phyloP scores from a whole-genome alignment of 2,888 invertebrate species.

The Physocephala rufipes region DNA sequence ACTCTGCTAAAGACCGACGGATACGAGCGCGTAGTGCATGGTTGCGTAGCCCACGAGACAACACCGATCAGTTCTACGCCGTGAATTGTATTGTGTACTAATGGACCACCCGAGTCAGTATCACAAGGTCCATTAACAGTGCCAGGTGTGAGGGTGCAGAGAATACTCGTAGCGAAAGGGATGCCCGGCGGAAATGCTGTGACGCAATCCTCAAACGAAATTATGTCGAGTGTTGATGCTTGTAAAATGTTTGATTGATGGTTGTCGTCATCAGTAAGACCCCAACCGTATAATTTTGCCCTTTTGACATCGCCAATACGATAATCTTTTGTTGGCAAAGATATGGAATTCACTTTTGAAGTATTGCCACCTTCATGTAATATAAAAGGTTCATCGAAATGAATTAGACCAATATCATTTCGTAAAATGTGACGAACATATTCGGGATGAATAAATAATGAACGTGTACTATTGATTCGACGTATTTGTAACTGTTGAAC shows the following conservation, averaged over 20 bases:
- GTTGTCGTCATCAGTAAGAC: constrained; percentile 51
- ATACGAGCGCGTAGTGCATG: not conserved
- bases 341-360: constrained; percentile 48
- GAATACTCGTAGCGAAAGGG: not conserved
- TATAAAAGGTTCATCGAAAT: constrained; percentile 51
- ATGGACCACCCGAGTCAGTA: not conserved
- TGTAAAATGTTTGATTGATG: constrained; percentile 54
- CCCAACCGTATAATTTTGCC: constrained; percentile 58
- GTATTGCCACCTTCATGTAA: constrained; percentile 52
- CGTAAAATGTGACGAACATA: constrained; percentile 63
- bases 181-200: constrained; percentile 35
- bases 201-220: constrained; percentile 48
- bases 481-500: constrained; percentile 51
- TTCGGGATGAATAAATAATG: constrained; percentile 55
- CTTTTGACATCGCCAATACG: constrained; percentile 39
- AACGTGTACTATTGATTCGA: constrained; percentile 42
- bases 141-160: not conserved
- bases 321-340: constrained; percentile 48
- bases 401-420: constrained; percentile 69
- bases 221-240: constrained; percentile 51
- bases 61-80: not conserved
- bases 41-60: not conserved
- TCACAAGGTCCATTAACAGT: not conserved
- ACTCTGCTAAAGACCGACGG: not conserved
- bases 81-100: not conserved